Evolutionary conservation across 1,140 invertebrate genomes (phyloP).

Genomic region (Drosophila quadrilineata): DNA sequence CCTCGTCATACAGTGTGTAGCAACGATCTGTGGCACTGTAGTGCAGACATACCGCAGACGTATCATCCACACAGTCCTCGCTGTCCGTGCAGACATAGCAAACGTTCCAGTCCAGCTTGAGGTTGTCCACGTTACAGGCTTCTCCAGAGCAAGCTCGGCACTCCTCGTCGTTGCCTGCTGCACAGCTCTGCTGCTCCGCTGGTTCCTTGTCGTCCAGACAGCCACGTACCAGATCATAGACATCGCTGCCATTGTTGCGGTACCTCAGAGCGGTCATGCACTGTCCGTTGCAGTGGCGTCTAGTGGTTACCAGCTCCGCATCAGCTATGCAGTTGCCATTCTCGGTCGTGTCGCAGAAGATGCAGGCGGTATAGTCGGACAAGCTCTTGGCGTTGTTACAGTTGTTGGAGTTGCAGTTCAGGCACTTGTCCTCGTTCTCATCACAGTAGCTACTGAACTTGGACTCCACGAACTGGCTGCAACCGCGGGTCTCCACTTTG

Average conservation of each 20-base stretch:
- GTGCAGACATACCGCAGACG: constrained; percentile 3
- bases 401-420: constrained; percentile 71
- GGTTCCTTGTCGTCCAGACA: constrained; percentile 73
- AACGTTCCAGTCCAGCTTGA: constrained; percentile 19
- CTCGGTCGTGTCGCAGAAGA: constrained; percentile 55
- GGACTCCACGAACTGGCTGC: constrained; percentile 54
- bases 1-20: constrained; percentile 40
- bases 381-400: constrained; percentile 55
- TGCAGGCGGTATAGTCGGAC: constrained; percentile 47
- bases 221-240: constrained; percentile 45
- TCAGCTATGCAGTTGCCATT: constrained; percentile 45
- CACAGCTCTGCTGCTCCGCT: constrained; percentile 46
- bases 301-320: constrained; percentile 23
- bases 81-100: constrained; percentile 45
- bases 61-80: background rate
- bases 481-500: constrained; percentile 49
- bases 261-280: constrained; percentile 64
- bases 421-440: constrained; percentile 45
- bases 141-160: constrained; percentile 52
- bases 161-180: constrained; percentile 17
- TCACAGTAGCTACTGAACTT: constrained; percentile 55
- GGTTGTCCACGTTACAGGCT: constrained; percentile 42
- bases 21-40: constrained; percentile 48
- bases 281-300: constrained; percentile 60
- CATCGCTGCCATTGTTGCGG: background rate